Evolutionary conservation across 2,113 vertebrate species (phyloP).

Genomic region (Lophura nycthemera): DNA sequence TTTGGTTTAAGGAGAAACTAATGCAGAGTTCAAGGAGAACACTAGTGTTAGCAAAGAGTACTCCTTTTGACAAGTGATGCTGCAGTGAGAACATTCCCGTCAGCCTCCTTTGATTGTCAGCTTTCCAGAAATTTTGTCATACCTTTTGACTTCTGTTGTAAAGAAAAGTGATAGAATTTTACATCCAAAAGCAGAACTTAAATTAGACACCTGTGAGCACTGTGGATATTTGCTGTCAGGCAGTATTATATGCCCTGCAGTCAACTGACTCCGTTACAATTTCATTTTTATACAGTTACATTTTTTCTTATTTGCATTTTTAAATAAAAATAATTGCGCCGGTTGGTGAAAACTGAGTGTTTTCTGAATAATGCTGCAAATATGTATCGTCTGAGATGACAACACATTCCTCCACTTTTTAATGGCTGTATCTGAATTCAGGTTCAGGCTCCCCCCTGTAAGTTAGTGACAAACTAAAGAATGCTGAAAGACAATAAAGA

Average conservation of each 20-base stretch:
- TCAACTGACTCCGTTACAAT: background rate
- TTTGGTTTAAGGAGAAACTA: background rate
- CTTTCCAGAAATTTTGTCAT: background rate
- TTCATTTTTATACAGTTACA: background rate
- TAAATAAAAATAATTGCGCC: background rate
- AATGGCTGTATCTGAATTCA: background rate
- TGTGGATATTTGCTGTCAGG: background rate
- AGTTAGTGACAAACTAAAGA: background rate
- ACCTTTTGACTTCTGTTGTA: background rate
- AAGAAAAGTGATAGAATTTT: background rate
- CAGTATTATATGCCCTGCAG: background rate
- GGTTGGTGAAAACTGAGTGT: background rate
- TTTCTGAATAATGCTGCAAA: background rate
- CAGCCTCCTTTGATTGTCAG: background rate
- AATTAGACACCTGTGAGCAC: background rate
- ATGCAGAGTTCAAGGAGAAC: background rate
- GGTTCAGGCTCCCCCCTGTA: background rate
- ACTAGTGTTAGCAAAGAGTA: background rate
- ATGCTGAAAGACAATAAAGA: background rate
- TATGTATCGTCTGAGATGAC: background rate
- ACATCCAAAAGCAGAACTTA: background rate
- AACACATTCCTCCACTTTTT: background rate
- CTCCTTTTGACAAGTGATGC: background rate
- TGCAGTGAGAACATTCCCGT: background rate
- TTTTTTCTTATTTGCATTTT: background rate